Base-by-base conservation (phyloP, 2,113 vertebrate genomes). In the Blennius ocellaris region DNA sequence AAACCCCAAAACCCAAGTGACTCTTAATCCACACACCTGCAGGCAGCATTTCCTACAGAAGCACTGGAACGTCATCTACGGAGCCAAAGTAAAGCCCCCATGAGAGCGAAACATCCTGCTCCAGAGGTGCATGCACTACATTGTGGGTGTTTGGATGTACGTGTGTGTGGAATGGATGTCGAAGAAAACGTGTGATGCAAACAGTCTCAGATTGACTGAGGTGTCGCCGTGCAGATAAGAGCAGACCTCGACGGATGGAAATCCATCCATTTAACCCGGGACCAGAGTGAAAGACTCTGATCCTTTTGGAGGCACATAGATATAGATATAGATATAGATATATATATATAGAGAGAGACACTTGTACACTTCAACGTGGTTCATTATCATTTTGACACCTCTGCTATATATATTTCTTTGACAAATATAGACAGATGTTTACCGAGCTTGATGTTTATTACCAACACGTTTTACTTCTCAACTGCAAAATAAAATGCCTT, bases 41-140 rank as follows among this genome's bases (percentile, higher is more conserved):
- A 77, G 63, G 49, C 59, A 73, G 57, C 12, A 49, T 55, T 30
- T 73, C 64, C 16, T 65, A 39, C 54, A 62, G 41, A 74, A 84
- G 51, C 56, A 78, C 48, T 60, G 73, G 70, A 84, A 74, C 15
- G 70, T 79, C 65, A 83, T 72, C 70, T 56, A 48, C 44, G 12
- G 9, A 17, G 55, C 50, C 64, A 78, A 15, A 73, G 64, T 45
- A 56, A 16, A 76, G 62, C 37, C 51, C 59, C 78, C 78, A 80
- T 81, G 49, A 82, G 40, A 66, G 75, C 67, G 56, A 71, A 81
- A 78, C 52, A 69, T 78, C 14, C 67, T 78, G 73, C 85, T 76
- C 43, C 5, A 30, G 1, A 72, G 78, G 64, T 82, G 58, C 5
- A 30, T 30, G 21, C 21, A 30, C 21, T 30, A 2, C 5, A 30